Evolutionary conservation across 2,888 invertebrate genomes (phyloP), one percentile per base, ranked within the genome.

Genomic region (Galerucella nymphaeae): DNA sequence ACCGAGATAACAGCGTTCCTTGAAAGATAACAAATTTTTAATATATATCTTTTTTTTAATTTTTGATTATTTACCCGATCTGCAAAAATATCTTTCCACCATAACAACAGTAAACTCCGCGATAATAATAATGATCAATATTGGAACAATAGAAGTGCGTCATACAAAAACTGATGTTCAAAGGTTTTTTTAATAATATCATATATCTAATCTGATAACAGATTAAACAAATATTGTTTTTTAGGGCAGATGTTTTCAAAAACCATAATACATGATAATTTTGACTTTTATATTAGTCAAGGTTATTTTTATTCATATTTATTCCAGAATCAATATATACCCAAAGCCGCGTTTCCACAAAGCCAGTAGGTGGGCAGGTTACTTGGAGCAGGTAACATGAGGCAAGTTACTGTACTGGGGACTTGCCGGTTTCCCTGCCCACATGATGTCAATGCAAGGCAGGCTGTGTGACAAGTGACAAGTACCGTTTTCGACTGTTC

Each of bases 121-220:
- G 30, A 58, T 58, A 65, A 75, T 73, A 75, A 58, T 68, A 63
- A 30, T 59, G 69, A 69, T 71, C 66, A 75, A 68, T 53, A 59
- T 67, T 62, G 64, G 59, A 75, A 75, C 72, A 75, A 73, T 68
- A 61, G 71, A 71, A 61, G 68, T 73, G 75, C 75, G 75, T 75
- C 75, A 75, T 64, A 14, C 61, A 50, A 66, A 62, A 61, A 45
- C 64, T 59, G 50, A 66, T 65, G 70, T 18, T 62, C 63, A 70
- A 30, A 70, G 67, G 53, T 69, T 70, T 13, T 13, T 50, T 14
- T 68, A 75, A 62, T 75, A 67, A 71, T 30, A 63, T 30, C 53
- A 50, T 70, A 50, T 70, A 72, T 71, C 75, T 75, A 68, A 75
- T 75, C 72, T 59, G 59, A 65, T 58, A 65, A 71, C 50, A 71